These are phyloP conservation scores for Drosophila monieri DNA, from an alignment of 2,888 invertebrate genomes.

Conservation along the genomic window DNA sequence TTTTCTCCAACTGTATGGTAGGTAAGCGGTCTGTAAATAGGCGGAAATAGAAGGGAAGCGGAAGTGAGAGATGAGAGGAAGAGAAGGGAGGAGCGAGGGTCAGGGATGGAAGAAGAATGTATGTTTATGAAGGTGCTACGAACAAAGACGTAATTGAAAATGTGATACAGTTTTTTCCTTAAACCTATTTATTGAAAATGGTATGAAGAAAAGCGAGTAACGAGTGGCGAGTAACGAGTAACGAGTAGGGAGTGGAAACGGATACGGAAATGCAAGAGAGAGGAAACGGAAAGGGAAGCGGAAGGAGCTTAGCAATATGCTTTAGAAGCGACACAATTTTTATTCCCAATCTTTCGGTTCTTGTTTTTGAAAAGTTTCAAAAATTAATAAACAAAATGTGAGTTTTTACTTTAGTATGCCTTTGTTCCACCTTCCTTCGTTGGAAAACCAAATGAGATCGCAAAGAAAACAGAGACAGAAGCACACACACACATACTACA, in stretches of 20 bases:
- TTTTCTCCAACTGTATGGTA: slow-evolving; percentile 71
- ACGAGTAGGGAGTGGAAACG: neutral
- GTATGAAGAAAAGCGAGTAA: slow-evolving; percentile 14
- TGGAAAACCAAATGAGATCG: slow-evolving; percentile 8
- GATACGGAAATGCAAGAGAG: neutral
- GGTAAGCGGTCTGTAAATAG: slow-evolving; percentile 63
- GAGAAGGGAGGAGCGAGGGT: neutral
- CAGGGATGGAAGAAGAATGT: slow-evolving; percentile 17
- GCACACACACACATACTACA: slow-evolving; percentile 35
- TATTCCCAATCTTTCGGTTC: slow-evolving; percentile 25
- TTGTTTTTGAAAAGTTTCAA: slow-evolving; percentile 14
- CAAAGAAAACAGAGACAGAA: slow-evolving; percentile 28
- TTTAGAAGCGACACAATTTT: slow-evolving; percentile 33
- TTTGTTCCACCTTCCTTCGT: slow-evolving; percentile 23
- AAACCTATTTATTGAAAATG: slow-evolving; percentile 64
- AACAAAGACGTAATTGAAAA: slow-evolving; percentile 84
- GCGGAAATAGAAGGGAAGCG: slow-evolving; percentile 16
- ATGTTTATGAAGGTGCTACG: slow-evolving; percentile 82
- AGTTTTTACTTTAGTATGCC: slow-evolving; percentile 19
- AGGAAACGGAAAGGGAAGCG: slow-evolving; percentile 6
- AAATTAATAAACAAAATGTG: neutral
- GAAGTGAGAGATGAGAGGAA: neutral
- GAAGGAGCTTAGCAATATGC: slow-evolving; percentile 42
- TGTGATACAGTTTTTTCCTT: slow-evolving; percentile 83
- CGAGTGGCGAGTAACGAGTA: neutral